Conservation (phyloP, 2,113 vertebrate genomes). For the Hoplias malabaricus region DNA sequence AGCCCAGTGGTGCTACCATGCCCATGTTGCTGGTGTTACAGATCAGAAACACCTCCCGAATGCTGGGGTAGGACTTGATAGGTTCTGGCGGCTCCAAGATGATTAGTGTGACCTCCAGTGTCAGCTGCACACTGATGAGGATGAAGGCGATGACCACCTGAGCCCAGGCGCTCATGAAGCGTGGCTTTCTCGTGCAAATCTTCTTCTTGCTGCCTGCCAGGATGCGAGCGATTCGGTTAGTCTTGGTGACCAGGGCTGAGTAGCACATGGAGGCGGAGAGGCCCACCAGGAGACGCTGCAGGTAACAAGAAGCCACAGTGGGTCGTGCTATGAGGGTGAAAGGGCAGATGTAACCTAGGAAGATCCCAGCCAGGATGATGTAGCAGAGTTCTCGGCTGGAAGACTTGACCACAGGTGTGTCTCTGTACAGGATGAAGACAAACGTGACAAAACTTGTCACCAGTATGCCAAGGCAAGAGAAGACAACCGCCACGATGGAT, state of each 20-base stretch:
- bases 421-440: slow-evolving; percentile 92
- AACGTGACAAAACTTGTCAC: slow-evolving; percentile 95
- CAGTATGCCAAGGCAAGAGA: slow-evolving; percentile 93
- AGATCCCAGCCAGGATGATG: slow-evolving; percentile 95
- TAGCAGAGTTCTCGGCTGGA: slow-evolving; percentile 97
- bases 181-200: slow-evolving; percentile 93
- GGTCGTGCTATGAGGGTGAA: slow-evolving; percentile 94
- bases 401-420: slow-evolving; percentile 97
- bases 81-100: slow-evolving; percentile 94
- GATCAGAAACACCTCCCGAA: slow-evolving; percentile 94
- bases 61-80: slow-evolving; percentile 93
- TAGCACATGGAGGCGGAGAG: slow-evolving; percentile 98
- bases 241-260: slow-evolving; percentile 95
- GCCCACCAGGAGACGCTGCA: slow-evolving; percentile 92
- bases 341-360: slow-evolving; percentile 93
- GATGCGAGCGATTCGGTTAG: slow-evolving; percentile 96
- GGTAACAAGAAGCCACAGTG: slow-evolving; percentile 90
- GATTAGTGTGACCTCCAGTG: slow-evolving; percentile 87
- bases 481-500: slow-evolving; percentile 92
- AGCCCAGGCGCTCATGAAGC: slow-evolving; percentile 98
- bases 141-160: slow-evolving; percentile 92
- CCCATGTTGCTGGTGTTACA: slow-evolving; percentile 97
- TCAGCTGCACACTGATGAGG: slow-evolving; percentile 89
- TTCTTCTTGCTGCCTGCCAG: slow-evolving; percentile 98
- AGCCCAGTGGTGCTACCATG: slow-evolving; percentile 91